A percentile compares a stretch with the other conserved stretches of the same genome.
Conservation (phyloP, 2,888 invertebrate genomes). For the Tachina fera region DNA sequence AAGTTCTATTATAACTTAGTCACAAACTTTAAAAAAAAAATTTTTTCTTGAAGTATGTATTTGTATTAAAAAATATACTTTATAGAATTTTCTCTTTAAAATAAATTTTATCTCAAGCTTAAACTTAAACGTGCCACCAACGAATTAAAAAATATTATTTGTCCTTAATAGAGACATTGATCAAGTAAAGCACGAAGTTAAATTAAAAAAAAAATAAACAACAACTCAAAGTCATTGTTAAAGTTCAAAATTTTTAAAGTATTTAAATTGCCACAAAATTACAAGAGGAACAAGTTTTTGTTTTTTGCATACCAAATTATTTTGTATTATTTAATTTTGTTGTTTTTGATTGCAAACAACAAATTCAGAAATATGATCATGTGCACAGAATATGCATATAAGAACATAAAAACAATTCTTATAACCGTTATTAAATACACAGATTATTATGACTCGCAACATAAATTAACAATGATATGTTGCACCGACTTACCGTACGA, state of each 20-base stretch:
- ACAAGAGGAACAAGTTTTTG: constrained; percentile 53
- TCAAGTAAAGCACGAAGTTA: background rate
- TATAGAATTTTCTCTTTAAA: too few relatives aligned
- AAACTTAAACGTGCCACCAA: background rate
- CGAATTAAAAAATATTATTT: background rate
- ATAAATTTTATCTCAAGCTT: too few relatives aligned
- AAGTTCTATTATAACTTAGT: too few relatives aligned
- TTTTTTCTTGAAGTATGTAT: too few relatives aligned
- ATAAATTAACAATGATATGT: constrained; percentile 46
- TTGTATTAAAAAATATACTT: too few relatives aligned
- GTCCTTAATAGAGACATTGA: constrained; percentile 21
- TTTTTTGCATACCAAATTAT: constrained; percentile 47
- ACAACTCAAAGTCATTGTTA: constrained; percentile 37
- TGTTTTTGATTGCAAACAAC: constrained; percentile 28
- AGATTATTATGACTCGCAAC: constrained; percentile 57
- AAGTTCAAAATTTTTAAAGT: constrained; percentile 44
- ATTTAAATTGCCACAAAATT: constrained; percentile 48
- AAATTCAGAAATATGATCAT: constrained; percentile 45
- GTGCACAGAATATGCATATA: constrained; percentile 11
- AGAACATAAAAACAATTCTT: constrained; percentile 45
- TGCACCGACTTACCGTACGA: constrained; percentile 20
- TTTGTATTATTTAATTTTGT: constrained; percentile 3
- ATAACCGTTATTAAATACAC: constrained; percentile 58
- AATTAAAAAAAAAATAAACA: background rate
- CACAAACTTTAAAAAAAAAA: too few relatives aligned